These are phyloP conservation scores for Spinus pinus DNA, from an alignment of 2,797 vertebrate genomes.

Conservation along the genomic window DNA sequence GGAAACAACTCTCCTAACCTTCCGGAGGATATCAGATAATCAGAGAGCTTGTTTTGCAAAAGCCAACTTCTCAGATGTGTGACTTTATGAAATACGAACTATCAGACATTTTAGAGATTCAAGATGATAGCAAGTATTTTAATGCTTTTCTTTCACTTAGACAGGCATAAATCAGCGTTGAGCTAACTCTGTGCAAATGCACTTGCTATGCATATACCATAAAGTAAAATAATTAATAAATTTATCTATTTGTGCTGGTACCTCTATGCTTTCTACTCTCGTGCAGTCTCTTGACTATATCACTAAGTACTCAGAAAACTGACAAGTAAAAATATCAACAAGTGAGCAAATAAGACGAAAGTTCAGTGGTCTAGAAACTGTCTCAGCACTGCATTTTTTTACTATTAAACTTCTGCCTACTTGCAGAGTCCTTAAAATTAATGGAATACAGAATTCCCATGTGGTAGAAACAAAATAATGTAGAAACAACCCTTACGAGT, in stretches of 20 bases:
- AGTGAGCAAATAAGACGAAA: background rate
- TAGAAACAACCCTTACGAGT: background rate
- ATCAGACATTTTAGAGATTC: conserved; percentile 69
- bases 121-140: conserved; percentile 64
- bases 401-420: background rate
- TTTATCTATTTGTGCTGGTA: background rate
- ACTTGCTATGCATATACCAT: background rate
- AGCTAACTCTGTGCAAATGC: background rate
- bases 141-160: conserved; percentile 65
- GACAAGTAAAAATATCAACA: background rate
- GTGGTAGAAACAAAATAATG: background rate
- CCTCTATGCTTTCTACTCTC: background rate
- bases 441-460: background rate
- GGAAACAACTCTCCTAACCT: conserved; percentile 93
- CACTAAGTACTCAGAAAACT: background rate
- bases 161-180: background rate
- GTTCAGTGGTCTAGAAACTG: background rate
- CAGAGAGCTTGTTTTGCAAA: conserved; percentile 82
- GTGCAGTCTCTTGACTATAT: background rate
- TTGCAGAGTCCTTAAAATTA: background rate
- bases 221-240: conserved; percentile 8
- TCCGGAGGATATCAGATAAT: conserved; percentile 97
- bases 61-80: conserved; percentile 77
- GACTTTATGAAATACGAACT: conserved; percentile 73
- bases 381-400: background rate